These are phyloP conservation scores for Palloptera scutellata DNA, from an alignment of 2,888 invertebrate genomes.

Conservation along the genomic window DNA sequence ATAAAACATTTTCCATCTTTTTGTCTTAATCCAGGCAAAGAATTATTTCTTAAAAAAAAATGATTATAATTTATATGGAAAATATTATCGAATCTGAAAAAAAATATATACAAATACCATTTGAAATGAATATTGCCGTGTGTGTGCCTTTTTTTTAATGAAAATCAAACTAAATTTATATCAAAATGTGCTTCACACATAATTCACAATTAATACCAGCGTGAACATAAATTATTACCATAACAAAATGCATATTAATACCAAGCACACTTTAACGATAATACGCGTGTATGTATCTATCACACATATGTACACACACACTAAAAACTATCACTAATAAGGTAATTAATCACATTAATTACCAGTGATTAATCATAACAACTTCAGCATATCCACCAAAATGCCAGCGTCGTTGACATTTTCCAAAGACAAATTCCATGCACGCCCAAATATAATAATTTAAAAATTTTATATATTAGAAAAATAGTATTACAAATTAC, in stretches of 20 bases:
- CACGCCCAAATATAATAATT: constrained; percentile 39
- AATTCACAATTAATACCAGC: constrained; percentile 1
- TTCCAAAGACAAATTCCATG: constrained; percentile 37
- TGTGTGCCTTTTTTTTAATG: not conserved
- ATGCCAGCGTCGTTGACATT: constrained; percentile 35
- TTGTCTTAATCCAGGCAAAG: no score
- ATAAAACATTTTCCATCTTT: no score
- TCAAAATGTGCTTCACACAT: constrained; percentile 1
- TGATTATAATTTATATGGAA: not conserved
- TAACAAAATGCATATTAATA: constrained; percentile 20
- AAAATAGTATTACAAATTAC: constrained; percentile 22
- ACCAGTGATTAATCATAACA: constrained; percentile 42
- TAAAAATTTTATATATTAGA: constrained; percentile 31
- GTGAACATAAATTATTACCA: constrained; percentile 1
- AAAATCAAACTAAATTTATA: not conserved
- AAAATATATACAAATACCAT: not conserved
- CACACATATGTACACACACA: not conserved
- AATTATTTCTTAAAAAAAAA: no score
- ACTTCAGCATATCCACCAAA: constrained; percentile 4
- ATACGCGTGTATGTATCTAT: constrained; percentile 14
- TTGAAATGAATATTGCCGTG: not conserved
- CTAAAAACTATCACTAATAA: constrained; percentile 29
- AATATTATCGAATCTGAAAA: not conserved
- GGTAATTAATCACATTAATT: constrained; percentile 44
- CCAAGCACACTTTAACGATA: constrained; percentile 31